phyloP scores from a whole-genome alignment of 2,888 invertebrate species.

The Archips crataeganus region DNA sequence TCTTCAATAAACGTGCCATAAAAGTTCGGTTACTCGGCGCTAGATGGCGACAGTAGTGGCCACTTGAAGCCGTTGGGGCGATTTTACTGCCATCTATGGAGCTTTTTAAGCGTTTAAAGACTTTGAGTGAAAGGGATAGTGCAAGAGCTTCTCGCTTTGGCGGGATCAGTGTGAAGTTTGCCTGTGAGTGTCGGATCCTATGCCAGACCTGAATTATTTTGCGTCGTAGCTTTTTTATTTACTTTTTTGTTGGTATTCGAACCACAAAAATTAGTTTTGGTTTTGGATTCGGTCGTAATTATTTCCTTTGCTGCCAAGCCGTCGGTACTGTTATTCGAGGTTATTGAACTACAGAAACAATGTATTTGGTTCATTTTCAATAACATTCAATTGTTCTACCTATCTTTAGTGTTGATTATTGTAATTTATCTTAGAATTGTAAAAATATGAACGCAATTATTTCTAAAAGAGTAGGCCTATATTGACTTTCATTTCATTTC shows the following conservation, averaged over 20 bases:
- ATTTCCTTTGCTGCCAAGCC: conserved; percentile 6
- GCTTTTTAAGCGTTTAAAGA: conserved; percentile 80
- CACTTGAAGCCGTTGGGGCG: conserved; percentile 78
- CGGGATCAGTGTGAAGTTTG: conserved; percentile 60
- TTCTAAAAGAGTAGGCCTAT: neutral
- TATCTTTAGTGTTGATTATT: neutral
- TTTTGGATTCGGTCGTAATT: conserved; percentile 24
- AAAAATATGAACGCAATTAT: neutral
- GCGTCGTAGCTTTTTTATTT: conserved; percentile 20
- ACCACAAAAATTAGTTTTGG: conserved; percentile 29
- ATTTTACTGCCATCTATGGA: conserved; percentile 86
- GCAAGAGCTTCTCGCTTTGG: conserved; percentile 53
- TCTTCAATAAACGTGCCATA: conserved; percentile 85
- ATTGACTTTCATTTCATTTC: too few species aligned
- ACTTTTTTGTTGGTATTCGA: conserved; percentile 23
- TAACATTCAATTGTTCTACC: neutral
- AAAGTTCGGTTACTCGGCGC: conserved; percentile 83
- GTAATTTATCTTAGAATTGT: neutral
- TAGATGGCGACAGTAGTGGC: conserved; percentile 85
- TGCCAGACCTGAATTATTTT: conserved; percentile 23
- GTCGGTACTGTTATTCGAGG: neutral
- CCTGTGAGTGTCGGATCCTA: conserved; percentile 34
- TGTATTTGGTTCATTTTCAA: neutral
- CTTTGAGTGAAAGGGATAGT: conserved; percentile 58
- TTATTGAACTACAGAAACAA: neutral